Base-by-base conservation (phyloP, 2,113 vertebrate species). In the Mus spicilegus region DNA sequence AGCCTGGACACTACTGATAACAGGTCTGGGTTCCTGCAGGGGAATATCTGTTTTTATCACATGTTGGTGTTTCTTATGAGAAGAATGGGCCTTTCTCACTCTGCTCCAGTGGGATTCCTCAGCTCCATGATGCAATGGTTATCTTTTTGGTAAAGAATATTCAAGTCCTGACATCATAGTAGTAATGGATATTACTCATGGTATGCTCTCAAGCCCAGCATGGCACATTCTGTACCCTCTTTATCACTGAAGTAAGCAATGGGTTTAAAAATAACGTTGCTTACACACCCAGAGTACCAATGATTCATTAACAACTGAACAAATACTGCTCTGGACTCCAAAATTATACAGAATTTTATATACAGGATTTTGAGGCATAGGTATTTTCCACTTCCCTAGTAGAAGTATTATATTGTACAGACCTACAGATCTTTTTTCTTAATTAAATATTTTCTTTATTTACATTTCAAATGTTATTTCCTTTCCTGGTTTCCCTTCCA, bases 231-330 rank as follows among this genome's bases (percentile, higher is more conserved):
- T 90, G 97, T 97, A 80, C 97, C 90, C 87, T 96, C 81, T 93
- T 93, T 94, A 96, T 95, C 97, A 93, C 87, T 95, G 92, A 90
- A 90, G 96, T 97, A 96, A 96, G 95, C 92, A 90, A 24, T 78
- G 85, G 80, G 39, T 49, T 97, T 97, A 97, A 97, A 98, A 97
- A 98, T 96, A 98, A 94, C 88, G 28, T 3, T 58, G 85, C 87
- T 89, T 76, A 85, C 92, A 95, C 69, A 72, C 56, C 77, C 96
- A 77, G 93, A 90, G 80, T 51, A 93, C 95, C 87, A 93, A 90
- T 85, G 90, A 93, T 49, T 96, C 91, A 94, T 63, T 86, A 92
- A 77, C 30, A 88, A 63, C 30, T 3, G 5, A 93, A 88, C 39
- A 81, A 72, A 93, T 69, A 22, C 95, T 42, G 28, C 58, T 78